Conservation (phyloP, 2,888 invertebrate species). For the Xestia xanthographa region DNA sequence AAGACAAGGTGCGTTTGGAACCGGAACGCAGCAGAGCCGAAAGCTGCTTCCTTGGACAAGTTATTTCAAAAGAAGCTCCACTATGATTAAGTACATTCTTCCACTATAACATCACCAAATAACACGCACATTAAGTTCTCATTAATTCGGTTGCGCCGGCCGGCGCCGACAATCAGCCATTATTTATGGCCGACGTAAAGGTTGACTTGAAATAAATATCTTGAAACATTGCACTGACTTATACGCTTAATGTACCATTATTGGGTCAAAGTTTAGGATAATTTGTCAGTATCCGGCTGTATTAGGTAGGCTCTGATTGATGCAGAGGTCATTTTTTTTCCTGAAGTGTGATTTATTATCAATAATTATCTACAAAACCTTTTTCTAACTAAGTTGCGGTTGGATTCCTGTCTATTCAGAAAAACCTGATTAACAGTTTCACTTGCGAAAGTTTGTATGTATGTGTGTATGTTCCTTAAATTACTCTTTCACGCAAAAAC, state of each 20-base stretch:
- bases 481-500: no score
- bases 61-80: conserved; percentile 11
- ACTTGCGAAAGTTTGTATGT: no score
- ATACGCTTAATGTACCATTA: conserved; percentile 22
- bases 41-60: neutral
- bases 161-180: conserved; percentile 44
- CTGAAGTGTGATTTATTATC: neutral
- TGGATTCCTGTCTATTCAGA: neutral
- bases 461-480: no score
- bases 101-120: conserved; percentile 27
- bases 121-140: conserved; percentile 39
- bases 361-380: neutral
- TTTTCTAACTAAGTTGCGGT: neutral
- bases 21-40: neutral
- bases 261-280: conserved; percentile 11
- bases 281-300: conserved; percentile 10
- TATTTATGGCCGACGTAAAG: conserved; percentile 60
- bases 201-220: conserved; percentile 53
- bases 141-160: conserved; percentile 40
- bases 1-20: neutral
- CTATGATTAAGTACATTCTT: conserved; percentile 17
- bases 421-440: neutral
- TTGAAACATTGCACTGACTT: conserved; percentile 24
- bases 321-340: neutral
- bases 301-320: neutral